These are phyloP conservation scores for Euglossa dilemma DNA, from an alignment of 1,140 invertebrate species.

Conservation along the genomic window DNA sequence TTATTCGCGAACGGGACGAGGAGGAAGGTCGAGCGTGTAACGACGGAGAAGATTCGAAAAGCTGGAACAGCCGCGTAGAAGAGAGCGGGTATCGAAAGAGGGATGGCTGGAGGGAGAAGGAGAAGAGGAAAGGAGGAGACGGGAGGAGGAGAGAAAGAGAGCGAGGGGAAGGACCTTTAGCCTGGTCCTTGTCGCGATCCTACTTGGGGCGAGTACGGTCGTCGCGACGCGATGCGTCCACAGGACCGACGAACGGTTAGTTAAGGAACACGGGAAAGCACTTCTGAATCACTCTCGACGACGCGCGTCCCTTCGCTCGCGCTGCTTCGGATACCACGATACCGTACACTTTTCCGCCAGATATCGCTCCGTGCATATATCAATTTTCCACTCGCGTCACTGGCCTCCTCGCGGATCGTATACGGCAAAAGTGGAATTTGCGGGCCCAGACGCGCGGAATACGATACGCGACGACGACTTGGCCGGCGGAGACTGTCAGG, in stretches of 20 bases:
- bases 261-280: conserved; percentile 83
- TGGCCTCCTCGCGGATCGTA: conserved; percentile 49
- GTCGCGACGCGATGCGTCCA: conserved; percentile 62
- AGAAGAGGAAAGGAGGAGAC: background rate
- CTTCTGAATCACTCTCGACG: conserved; percentile 79
- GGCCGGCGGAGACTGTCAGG: background rate
- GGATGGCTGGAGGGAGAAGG: background rate
- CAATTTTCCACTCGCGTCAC: conserved; percentile 80
- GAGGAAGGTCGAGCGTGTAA: background rate
- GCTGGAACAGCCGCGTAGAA: background rate
- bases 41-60: conserved; percentile 11
- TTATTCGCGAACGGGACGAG: conserved; percentile 32
- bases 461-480: conserved; percentile 8
- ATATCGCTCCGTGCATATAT: conserved; percentile 77
- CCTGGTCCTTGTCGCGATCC: conserved; percentile 43
- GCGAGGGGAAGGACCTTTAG: conserved; percentile 47
- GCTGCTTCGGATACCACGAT: conserved; percentile 64
- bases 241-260: conserved; percentile 71
- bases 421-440: conserved; percentile 46
- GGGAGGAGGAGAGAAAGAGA: conserved; percentile 13
- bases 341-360: conserved; percentile 69
- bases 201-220: conserved; percentile 55
- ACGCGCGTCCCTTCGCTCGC: conserved; percentile 62
- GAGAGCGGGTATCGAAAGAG: conserved; percentile 20
- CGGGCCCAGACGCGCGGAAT: background rate